Percentiles rank a stretch among this genome's conserved stretches.
Conservation (phyloP, 2,113 vertebrate genomes). For the Halcyon senegalensis region DNA sequence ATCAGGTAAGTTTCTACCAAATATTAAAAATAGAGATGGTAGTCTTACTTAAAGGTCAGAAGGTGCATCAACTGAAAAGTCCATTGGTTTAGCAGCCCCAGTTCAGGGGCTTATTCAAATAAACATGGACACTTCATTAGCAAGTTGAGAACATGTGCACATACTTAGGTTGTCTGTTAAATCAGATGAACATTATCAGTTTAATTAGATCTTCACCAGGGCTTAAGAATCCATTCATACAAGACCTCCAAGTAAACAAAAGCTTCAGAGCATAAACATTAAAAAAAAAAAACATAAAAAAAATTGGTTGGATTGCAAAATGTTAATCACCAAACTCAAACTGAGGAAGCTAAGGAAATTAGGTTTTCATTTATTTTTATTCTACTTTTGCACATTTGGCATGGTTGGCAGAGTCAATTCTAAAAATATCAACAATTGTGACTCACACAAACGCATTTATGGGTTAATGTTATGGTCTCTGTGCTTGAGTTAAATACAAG, state of each 20-base stretch:
- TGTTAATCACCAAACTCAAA: background rate
- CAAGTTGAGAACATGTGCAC: background rate
- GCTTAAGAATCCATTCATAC: background rate
- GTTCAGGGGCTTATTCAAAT: background rate
- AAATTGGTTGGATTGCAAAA: background rate
- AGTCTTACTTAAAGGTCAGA: background rate
- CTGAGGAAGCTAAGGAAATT: background rate
- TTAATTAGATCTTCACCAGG: background rate
- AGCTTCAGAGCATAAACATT: background rate
- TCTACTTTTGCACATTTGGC: background rate
- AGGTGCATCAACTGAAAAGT: background rate
- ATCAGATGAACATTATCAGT: background rate
- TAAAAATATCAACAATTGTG: background rate
- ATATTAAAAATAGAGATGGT: background rate
- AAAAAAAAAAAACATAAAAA: background rate
- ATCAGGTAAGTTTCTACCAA: background rate
- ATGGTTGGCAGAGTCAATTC: background rate
- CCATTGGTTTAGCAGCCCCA: fast-evolving
- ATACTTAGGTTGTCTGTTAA: background rate
- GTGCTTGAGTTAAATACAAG: background rate
- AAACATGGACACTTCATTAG: background rate
- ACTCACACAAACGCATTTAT: background rate
- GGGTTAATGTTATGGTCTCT: background rate
- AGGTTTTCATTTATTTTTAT: background rate
- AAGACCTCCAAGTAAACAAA: background rate